phyloP scores from a whole-genome alignment of 2,888 invertebrate species.

The Patella depressa region DNA sequence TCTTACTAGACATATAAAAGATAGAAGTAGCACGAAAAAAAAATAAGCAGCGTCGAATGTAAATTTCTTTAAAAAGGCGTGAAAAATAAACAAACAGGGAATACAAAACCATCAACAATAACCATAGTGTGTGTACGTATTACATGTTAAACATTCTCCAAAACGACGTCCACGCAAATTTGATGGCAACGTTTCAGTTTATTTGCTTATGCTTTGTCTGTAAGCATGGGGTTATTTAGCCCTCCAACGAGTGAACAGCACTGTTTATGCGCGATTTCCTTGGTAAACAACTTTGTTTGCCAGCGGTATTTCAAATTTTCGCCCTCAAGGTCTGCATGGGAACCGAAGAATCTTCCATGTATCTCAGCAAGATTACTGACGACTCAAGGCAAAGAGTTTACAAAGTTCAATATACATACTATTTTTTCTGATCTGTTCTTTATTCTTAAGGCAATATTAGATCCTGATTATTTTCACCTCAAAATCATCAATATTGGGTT shows the following conservation, averaged over 20 bases:
- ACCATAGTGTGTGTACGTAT: slow-evolving; percentile 15
- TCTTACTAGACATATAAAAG: no score
- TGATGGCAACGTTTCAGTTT: not conserved
- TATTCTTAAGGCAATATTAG: not conserved
- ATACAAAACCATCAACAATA: slow-evolving; percentile 15
- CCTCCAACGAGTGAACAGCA: slow-evolving; percentile 18
- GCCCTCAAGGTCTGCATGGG: slow-evolving; percentile 3
- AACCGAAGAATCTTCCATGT: not conserved
- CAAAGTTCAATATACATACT: not conserved
- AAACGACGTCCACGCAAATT: slow-evolving; percentile 7
- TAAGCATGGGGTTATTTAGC: slow-evolving; percentile 26
- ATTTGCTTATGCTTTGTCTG: slow-evolving; percentile 17
- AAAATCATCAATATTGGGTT: slow-evolving; percentile 1
- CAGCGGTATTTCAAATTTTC: slow-evolving; percentile 27
- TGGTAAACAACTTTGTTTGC: slow-evolving; percentile 24
- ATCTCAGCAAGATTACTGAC: not conserved
- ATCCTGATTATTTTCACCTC: not conserved
- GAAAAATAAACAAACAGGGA: slow-evolving; percentile 23
- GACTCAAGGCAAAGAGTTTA: not conserved
- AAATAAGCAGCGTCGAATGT: no score
- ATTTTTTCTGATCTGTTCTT: not conserved
- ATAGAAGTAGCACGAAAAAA: no score
- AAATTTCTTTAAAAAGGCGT: slow-evolving; percentile 15
- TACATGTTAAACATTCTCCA: slow-evolving; percentile 13
- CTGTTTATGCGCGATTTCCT: slow-evolving; percentile 25